Conservation (phyloP, 2,888 invertebrate genomes). For the Spicauda simplicius region DNA sequence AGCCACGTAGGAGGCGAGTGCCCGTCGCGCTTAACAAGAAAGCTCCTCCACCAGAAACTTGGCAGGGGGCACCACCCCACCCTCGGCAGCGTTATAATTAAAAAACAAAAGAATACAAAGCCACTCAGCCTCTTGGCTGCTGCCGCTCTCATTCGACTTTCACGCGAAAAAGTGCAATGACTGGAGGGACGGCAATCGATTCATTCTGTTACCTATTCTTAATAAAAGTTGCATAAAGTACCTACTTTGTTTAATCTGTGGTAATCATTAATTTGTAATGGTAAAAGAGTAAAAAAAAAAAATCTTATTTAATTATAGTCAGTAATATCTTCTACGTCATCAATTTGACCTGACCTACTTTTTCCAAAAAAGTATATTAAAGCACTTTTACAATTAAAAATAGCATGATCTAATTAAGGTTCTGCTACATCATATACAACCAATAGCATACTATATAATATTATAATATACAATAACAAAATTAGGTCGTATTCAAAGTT, state of each 20-base stretch:
- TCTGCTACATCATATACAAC: too few species aligned
- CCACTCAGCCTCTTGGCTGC: constrained; percentile 77
- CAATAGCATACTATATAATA: too few species aligned
- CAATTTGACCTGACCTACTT: too few species aligned
- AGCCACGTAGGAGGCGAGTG: constrained; percentile 81
- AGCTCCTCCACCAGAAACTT: constrained; percentile 78
- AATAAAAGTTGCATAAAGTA: not conserved
- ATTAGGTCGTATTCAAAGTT: too few species aligned
- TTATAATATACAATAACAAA: too few species aligned
- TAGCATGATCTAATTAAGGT: too few species aligned
- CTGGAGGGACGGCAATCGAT: constrained; percentile 42
- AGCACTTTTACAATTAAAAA: too few species aligned
- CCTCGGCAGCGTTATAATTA: constrained; percentile 79
- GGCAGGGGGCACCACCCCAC: constrained; percentile 65
- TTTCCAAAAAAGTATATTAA: too few species aligned
- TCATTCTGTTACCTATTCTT: constrained; percentile 16
- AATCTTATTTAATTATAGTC: too few species aligned
- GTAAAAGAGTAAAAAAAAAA: not conserved
- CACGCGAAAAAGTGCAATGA: constrained; percentile 75
- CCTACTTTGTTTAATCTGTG: not conserved
- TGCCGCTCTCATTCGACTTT: constrained; percentile 70
- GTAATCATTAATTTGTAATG: not conserved
- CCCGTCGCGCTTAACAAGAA: constrained; percentile 75
- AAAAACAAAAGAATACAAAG: constrained; percentile 84
- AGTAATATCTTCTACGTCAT: too few species aligned